These are phyloP conservation scores for Incurvaria masculella DNA, from an alignment of 2,888 invertebrate genomes.

Conservation along the genomic window DNA sequence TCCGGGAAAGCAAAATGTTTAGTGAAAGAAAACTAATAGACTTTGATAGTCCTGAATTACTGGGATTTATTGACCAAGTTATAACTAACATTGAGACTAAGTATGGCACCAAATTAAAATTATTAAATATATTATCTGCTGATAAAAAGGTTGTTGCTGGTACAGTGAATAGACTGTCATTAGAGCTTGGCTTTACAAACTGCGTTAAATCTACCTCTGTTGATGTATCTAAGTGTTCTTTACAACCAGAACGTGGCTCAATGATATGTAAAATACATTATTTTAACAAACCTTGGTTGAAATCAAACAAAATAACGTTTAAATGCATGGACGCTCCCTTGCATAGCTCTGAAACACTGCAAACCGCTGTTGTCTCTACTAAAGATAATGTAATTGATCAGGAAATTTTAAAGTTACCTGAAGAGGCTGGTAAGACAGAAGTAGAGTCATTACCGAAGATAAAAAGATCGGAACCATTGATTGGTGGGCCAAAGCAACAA, in stretches of 20 bases:
- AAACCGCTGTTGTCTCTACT: conserved; percentile 9
- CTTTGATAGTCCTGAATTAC: conserved; percentile 28
- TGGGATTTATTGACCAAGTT: conserved; percentile 23
- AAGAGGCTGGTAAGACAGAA: conserved; percentile 9
- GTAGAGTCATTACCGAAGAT: background rate
- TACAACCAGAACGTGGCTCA: conserved; percentile 25
- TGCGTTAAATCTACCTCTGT: conserved; percentile 26
- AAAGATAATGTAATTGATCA: conserved; percentile 22
- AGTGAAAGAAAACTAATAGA: conserved; percentile 22
- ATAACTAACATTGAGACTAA: conserved; percentile 30
- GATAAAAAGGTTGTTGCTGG: conserved; percentile 27
- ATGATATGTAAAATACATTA: conserved; percentile 33
- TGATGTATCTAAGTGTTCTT: conserved; percentile 26
- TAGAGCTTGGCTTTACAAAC: conserved; percentile 28
- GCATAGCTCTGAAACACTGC: conserved; percentile 18
- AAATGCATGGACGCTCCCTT: conserved; percentile 26
- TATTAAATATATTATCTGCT: conserved; percentile 29
- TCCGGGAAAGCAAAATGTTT: conserved; percentile 19
- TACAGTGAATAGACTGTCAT: conserved; percentile 28
- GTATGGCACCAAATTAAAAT: conserved; percentile 24
- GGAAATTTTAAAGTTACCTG: conserved; percentile 25
- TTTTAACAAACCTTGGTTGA: conserved; percentile 27
- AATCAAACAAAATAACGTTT: conserved; percentile 28
- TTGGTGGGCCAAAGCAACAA: background rate
- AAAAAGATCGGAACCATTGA: background rate